Percentiles rank a stretch among this genome's conserved stretches.
These are phyloP conservation scores for Streptopelia turtur DNA, from an alignment of 2,797 vertebrate species.

Conservation along the genomic window DNA sequence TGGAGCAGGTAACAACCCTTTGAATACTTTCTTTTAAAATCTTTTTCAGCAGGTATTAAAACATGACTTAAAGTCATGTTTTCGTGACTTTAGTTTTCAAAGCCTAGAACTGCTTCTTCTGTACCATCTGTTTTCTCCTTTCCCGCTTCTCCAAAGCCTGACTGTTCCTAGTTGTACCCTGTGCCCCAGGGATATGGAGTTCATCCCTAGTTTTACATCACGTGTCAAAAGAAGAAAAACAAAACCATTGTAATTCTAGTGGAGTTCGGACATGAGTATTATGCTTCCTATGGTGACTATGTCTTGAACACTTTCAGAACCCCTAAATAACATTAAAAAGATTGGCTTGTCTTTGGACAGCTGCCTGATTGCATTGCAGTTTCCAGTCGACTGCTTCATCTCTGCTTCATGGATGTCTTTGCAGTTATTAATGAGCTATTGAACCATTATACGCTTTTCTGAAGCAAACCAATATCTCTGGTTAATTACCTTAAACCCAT, in stretches of 20 bases:
- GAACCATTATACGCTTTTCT: slow-evolving; percentile 22
- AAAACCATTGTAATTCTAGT: neutral
- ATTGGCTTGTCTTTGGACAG: slow-evolving; percentile 13
- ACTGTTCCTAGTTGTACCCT: neutral
- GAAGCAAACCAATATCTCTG: neutral
- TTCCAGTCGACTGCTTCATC: neutral
- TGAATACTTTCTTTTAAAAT: neutral
- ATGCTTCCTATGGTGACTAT: neutral
- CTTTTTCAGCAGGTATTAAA: neutral
- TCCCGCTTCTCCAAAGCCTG: neutral
- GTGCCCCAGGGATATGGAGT: neutral
- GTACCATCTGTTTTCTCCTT: neutral
- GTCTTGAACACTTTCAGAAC: neutral
- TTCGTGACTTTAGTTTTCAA: too few species aligned
- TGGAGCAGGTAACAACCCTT: slow-evolving; percentile 89
- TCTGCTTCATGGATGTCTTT: slow-evolving; percentile 11
- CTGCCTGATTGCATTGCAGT: slow-evolving; percentile 17
- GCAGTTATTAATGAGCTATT: slow-evolving; percentile 35
- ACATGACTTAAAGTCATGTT: neutral
- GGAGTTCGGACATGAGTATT: neutral
- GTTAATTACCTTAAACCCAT: slow-evolving; percentile 6
- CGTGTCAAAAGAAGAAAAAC: neutral
- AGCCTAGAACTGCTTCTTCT: neutral
- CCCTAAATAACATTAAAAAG: neutral
- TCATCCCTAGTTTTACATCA: neutral